Conservation (phyloP, 2,888 invertebrate species). For the Portevinia maculata region DNA sequence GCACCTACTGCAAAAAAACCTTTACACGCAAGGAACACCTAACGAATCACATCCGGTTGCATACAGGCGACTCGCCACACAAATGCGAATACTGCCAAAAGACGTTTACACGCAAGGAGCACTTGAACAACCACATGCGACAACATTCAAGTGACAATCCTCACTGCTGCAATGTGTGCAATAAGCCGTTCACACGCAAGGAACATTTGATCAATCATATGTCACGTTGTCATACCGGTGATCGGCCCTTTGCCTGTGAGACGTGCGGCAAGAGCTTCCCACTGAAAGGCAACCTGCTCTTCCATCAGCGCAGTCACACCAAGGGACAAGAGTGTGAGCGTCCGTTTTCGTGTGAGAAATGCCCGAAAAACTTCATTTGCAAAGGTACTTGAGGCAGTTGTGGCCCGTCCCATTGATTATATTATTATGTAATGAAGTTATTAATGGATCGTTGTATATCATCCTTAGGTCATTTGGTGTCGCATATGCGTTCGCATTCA, state of each 20-base stretch:
- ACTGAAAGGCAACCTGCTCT: conserved; percentile 91
- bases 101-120: conserved; percentile 93
- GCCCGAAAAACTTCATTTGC: conserved; percentile 94
- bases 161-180: conserved; percentile 92
- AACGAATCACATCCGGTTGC: conserved; percentile 92
- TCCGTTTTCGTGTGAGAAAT: conserved; percentile 91
- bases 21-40: conserved; percentile 94
- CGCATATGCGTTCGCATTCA: conserved; percentile 91
- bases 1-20: conserved; percentile 82
- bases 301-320: conserved; percentile 94
- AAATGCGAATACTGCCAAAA: conserved; percentile 93
- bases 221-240: conserved; percentile 87
- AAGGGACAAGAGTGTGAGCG: conserved; percentile 87
- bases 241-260: conserved; percentile 91
- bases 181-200: conserved; percentile 92
- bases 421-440: conserved; percentile 39
- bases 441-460: conserved; percentile 53
- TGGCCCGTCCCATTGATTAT: conserved; percentile 34
- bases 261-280: conserved; percentile 95
- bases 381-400: conserved; percentile 85
- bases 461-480: conserved; percentile 87
- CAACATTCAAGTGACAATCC: conserved; percentile 95
- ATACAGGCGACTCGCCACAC: conserved; percentile 92
- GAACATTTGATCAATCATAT: conserved; percentile 94
- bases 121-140: conserved; percentile 92